phyloP scores from a whole-genome alignment of 1,140 invertebrate species.

The Caenorhabditis inopinata region DNA sequence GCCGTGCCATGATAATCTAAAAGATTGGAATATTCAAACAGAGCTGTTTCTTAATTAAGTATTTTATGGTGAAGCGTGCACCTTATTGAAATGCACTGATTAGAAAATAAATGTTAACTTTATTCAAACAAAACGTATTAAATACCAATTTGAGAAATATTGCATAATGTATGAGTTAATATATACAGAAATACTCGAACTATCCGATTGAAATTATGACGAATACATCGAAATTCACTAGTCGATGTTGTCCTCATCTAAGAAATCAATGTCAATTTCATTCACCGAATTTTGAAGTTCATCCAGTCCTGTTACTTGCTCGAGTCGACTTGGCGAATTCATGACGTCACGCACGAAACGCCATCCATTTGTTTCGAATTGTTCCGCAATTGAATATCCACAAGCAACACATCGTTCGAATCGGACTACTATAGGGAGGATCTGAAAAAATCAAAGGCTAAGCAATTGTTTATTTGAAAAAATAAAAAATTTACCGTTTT shows the following conservation, averaged over 20 bases:
- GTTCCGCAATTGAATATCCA: conserved; percentile 27
- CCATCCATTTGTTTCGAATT: conserved; percentile 40
- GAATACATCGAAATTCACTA: neutral
- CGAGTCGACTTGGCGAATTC: conserved; percentile 43
- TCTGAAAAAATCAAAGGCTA: conserved; percentile 2
- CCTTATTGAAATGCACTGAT: too few species aligned
- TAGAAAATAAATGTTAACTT: too few species aligned
- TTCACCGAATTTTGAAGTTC: conserved; percentile 44
- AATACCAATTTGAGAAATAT: neutral
- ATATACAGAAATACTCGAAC: conserved; percentile 23
- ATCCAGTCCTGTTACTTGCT: conserved; percentile 46
- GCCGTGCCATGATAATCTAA: too few species aligned
- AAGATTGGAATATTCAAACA: too few species aligned
- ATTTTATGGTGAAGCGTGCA: too few species aligned
- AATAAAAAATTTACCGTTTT: neutral
- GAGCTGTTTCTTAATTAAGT: too few species aligned
- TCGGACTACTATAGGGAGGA: conserved; percentile 47
- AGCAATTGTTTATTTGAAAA: neutral
- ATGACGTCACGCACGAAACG: conserved; percentile 45
- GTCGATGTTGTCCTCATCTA: conserved; percentile 42
- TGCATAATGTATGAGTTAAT: too few species aligned
- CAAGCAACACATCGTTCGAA: conserved; percentile 50
- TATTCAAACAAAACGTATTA: too few species aligned
- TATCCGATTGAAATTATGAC: too few species aligned
- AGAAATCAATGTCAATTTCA: conserved; percentile 43